Evolutionary conservation across 2,797 vertebrate genomes (phyloP), one percentile per base, ranked within the genome.

Genomic region (Glyptemys insculpta): DNA sequence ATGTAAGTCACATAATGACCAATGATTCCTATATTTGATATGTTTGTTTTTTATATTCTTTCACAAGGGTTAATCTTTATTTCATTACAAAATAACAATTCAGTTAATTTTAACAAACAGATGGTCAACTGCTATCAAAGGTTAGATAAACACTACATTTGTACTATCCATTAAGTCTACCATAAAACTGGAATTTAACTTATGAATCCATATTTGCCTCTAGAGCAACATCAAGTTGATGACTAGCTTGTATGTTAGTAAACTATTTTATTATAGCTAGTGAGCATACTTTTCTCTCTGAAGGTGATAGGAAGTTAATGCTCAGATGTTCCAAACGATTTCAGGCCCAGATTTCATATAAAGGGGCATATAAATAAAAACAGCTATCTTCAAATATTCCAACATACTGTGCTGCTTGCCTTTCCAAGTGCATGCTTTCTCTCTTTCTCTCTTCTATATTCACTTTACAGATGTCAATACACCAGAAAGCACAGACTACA

Each of bases 381-480:
- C 85, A 91, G 83, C n/a, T 88, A 50, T 79, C 87, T 79, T 65
- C 91, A 89, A 47, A 54, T 47, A 87, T 81, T 83, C 56, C 93
- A 93, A 83, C 0, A 1, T 7, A 27, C 57, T 52, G 85, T 83
- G 86, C 57, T 9, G 14, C 59, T 86, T 94, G 94, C 84, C 83
- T 90, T 92, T 90, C 90, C 88, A 93, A 96, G 52, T 95, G 91
- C 90, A 56, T 93, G 5, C 8, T 86, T 89, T 91, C 90, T 0
- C 92, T 90, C 14, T 65, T 94, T 89, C 94, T 83, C 59, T 82
- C 93, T 94, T 90, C 84, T 49, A 86, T 88, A 95, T 37, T 81
- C 56, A 86, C 91, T 94, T 92, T 92, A 91, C 65, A 96, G 94
- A 94, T 93, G 93, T 82, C 95, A 96, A 88, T 91, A 84, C 85